These are phyloP conservation scores for Apeltes quadracus DNA, from an alignment of 2,113 vertebrate genomes.

Conservation along the genomic window DNA sequence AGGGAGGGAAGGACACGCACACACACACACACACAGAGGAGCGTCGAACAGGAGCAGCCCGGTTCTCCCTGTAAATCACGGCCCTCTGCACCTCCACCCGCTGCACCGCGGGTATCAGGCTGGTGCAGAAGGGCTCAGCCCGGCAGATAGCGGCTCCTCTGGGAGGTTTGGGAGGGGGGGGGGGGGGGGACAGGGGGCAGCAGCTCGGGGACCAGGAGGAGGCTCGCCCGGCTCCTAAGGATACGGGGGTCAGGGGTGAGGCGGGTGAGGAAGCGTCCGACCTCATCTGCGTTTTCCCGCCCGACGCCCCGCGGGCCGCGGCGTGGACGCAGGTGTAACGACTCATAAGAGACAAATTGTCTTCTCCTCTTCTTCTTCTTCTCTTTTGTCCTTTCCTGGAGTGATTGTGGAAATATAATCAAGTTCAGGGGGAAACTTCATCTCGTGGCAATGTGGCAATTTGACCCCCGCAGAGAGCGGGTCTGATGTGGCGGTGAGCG, in stretches of 20 bases:
- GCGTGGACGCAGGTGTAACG: slow-evolving; percentile 61
- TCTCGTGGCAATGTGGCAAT: slow-evolving; percentile 74
- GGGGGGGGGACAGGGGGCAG: slow-evolving; percentile 49
- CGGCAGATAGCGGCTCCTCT: slow-evolving; percentile 78
- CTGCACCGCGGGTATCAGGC: slow-evolving; percentile 77
- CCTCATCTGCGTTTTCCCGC: too few relatives aligned
- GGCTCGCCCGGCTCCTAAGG: slow-evolving; percentile 71
- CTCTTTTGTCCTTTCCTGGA: slow-evolving; percentile 17
- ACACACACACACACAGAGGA: slow-evolving; percentile 24
- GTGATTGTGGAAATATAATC: slow-evolving; percentile 71
- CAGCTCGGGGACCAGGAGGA: slow-evolving; percentile 53
- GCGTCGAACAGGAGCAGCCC: slow-evolving; percentile 58
- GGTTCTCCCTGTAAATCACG: slow-evolving; percentile 72
- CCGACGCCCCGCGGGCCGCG: slow-evolving; percentile 29
- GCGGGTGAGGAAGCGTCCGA: background rate
- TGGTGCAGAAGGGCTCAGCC: slow-evolving; percentile 77
- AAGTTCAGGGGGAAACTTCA: slow-evolving; percentile 62
- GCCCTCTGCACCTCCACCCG: slow-evolving; percentile 60
- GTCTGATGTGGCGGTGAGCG: slow-evolving; percentile 58
- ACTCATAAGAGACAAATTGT: slow-evolving; percentile 61
- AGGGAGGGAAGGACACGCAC: slow-evolving; percentile 45
- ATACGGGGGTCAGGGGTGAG: slow-evolving; percentile 74
- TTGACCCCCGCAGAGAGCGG: slow-evolving; percentile 72
- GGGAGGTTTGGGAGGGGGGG: slow-evolving; percentile 60
- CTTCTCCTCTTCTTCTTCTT: slow-evolving; percentile 9